A percentile compares a stretch with the other conserved stretches of the same genome.
Evolutionary conservation across 2,888 invertebrate species (phyloP).

Genomic region (Laspeyria flexula): DNA sequence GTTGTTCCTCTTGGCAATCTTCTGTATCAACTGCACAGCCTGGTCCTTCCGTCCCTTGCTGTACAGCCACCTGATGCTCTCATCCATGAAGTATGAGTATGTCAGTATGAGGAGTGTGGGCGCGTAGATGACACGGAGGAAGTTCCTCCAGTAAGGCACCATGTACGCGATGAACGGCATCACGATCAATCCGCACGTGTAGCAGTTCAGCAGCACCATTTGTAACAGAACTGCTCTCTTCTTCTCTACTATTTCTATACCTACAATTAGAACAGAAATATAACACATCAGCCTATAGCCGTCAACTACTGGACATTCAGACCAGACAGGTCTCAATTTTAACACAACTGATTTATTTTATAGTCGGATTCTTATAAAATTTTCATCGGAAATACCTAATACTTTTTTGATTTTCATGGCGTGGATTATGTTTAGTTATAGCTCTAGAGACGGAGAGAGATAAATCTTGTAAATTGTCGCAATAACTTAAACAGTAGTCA

Average conservation of each 20-base stretch:
- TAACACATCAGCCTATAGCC: no score
- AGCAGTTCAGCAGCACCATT: conserved; percentile 78
- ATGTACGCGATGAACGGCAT: conserved; percentile 78
- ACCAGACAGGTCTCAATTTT: no score
- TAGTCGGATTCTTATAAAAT: no score
- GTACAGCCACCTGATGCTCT: conserved; percentile 79
- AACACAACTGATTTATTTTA: no score
- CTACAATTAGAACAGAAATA: conserved; percentile 43
- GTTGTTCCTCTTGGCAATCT: conserved; percentile 70
- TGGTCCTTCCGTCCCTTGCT: conserved; percentile 72
- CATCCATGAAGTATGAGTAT: conserved; percentile 75
- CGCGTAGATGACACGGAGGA: conserved; percentile 76
- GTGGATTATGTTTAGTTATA: no score
- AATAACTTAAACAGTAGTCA: neutral
- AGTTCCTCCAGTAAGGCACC: conserved; percentile 77
- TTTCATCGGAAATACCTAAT: no score
- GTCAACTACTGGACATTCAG: no score
- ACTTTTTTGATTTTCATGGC: no score
- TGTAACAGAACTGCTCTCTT: conserved; percentile 73
- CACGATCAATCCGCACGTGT: conserved; percentile 72
- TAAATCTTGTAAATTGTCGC: conserved; percentile 2
- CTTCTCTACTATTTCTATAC: conserved; percentile 79
- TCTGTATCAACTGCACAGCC: conserved; percentile 67
- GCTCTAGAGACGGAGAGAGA: neutral
- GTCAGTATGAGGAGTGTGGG: conserved; percentile 71